A percentile compares a stretch with the other conserved stretches of the same genome.
These are phyloP conservation scores for Pseudorectes ferrugineus DNA, from an alignment of 2,113 vertebrate species.

Conservation along the genomic window DNA sequence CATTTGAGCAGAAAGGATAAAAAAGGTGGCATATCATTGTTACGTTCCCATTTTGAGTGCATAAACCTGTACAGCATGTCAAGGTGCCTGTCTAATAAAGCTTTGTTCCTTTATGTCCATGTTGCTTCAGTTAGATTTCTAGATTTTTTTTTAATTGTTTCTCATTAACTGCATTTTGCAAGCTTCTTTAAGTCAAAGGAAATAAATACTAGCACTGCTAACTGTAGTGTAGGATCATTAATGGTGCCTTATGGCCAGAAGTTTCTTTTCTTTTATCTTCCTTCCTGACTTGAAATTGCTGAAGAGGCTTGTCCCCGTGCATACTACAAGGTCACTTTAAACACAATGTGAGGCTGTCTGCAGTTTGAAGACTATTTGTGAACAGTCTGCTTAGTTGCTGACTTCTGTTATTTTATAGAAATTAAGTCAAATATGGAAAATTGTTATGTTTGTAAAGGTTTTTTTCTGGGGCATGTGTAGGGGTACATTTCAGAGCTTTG, in stretches of 20 bases:
- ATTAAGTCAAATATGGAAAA: conserved; percentile 6
- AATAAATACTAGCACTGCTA: not conserved
- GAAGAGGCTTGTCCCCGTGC: not conserved
- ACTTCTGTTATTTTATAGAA: not conserved
- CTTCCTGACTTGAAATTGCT: not conserved
- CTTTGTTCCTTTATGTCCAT: not conserved
- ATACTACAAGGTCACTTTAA: not conserved
- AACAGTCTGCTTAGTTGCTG: not conserved
- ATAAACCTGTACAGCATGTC: not conserved
- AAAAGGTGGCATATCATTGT: not conserved
- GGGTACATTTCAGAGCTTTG: not conserved
- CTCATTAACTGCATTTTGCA: not conserved
- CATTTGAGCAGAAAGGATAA: conserved; percentile 12
- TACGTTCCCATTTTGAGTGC: not conserved
- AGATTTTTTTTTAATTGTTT: not conserved
- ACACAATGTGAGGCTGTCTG: not conserved
- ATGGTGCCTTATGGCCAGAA: not conserved
- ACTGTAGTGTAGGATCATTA: not conserved
- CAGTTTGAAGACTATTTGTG: not conserved
- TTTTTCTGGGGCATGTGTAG: not conserved
- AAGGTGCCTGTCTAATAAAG: not conserved
- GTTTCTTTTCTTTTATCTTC: not conserved
- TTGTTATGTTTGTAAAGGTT: not conserved
- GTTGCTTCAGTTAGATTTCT: not conserved
- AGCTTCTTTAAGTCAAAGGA: not conserved